Evolutionary conservation across 92 coral and sea anemone species (phyloP).

Genomic region (Bergia sp.): DNA sequence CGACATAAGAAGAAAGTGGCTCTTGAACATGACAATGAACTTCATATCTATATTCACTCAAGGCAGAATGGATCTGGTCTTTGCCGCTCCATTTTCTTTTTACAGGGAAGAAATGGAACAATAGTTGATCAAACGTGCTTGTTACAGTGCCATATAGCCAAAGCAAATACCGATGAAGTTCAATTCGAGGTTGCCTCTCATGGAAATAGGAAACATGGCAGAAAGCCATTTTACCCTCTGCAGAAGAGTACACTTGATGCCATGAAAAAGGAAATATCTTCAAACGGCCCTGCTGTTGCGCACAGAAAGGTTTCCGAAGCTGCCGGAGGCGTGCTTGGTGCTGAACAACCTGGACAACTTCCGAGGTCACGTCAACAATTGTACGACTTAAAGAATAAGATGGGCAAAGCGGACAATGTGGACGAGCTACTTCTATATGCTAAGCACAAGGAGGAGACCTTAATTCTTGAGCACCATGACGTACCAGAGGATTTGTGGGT

Average conservation of each 20-base stretch:
- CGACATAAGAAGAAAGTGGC: no score
- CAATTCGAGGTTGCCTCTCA: slow-evolving; percentile 55
- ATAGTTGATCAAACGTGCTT: no score
- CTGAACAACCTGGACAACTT: slow-evolving; percentile 52
- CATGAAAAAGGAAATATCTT: slow-evolving; percentile 35
- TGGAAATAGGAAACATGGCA: slow-evolving; percentile 56
- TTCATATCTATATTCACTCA: no score
- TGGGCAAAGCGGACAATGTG: slow-evolving; percentile 18
- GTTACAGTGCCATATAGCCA: slow-evolving; percentile 45
- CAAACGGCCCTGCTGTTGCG: slow-evolving; percentile 35
- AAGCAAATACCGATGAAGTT: slow-evolving; percentile 23
- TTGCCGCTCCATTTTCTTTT: no score
- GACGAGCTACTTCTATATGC: slow-evolving; percentile 54
- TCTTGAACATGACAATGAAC: no score
- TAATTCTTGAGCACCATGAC: slow-evolving; percentile 61
- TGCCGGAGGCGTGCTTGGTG: slow-evolving; percentile 51
- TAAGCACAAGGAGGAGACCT: slow-evolving; percentile 46
- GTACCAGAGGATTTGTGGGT: slow-evolving; percentile 44
- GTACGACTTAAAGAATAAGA: slow-evolving; percentile 51
- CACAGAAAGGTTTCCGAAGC: slow-evolving; percentile 19
- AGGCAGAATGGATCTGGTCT: no score
- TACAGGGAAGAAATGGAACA: no score
- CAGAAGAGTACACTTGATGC: slow-evolving; percentile 58
- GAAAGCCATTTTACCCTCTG: slow-evolving; percentile 59
- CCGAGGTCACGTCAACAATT: slow-evolving; percentile 58